Evolutionary conservation across 2,797 vertebrate species (phyloP).

Genomic region (Streptopelia turtur): DNA sequence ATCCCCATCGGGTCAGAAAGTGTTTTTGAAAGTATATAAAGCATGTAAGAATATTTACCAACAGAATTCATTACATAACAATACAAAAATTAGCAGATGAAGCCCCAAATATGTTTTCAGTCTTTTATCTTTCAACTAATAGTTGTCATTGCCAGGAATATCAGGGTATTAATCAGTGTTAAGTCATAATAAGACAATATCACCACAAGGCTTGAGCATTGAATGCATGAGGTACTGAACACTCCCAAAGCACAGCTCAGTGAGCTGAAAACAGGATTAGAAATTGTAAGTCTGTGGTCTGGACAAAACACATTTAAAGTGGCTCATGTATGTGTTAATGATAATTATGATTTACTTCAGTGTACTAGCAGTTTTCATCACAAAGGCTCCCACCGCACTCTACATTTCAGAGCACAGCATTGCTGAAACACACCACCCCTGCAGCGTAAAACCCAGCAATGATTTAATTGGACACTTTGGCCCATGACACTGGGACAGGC

Average conservation of each 20-base stretch:
- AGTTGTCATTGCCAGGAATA: neutral
- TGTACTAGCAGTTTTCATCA: neutral
- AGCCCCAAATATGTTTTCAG: neutral
- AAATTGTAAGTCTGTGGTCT: conserved; percentile 16
- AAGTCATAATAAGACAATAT: conserved; percentile 28
- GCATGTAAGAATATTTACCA: neutral
- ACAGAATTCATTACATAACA: neutral
- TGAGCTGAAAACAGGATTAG: conserved; percentile 20
- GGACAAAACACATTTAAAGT: neutral
- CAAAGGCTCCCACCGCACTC: neutral
- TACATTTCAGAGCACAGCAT: neutral
- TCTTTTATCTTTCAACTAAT: neutral
- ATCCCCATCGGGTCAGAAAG: neutral
- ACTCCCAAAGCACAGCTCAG: neutral
- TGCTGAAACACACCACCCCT: neutral
- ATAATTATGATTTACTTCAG: neutral
- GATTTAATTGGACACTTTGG: neutral
- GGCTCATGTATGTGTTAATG: conserved; percentile 4
- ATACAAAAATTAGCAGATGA: neutral
- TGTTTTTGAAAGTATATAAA: neutral
- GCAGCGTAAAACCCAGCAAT: neutral
- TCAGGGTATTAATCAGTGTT: conserved; percentile 3
- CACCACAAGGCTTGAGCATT: neutral
- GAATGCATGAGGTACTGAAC: conserved; percentile 28
- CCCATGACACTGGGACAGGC: neutral